Evolutionary conservation across 2,113 vertebrate species (phyloP), one percentile per base, ranked within the genome.

Genomic region (Amphilophus citrinellus): DNA sequence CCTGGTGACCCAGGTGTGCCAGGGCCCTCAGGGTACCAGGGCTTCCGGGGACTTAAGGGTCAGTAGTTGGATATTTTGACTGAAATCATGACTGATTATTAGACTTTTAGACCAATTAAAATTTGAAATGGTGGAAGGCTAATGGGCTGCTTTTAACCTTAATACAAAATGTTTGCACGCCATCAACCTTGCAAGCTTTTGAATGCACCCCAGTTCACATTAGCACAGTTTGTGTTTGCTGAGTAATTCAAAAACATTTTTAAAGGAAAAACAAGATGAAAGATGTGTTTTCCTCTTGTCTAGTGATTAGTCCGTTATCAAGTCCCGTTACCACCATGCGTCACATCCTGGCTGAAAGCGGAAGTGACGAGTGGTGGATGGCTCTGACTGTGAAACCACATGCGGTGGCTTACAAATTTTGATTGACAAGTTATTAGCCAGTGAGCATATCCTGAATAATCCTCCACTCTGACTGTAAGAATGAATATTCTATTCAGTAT

Each of bases 41-140:
- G 95, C 13, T 24, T 58, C n/a, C 3, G 2, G 2, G 95, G 95
- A 4, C 3, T 37, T 20, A 95, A 92, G 94, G 95, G 95, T 96
- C 53, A 79, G 85, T 76, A 2, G n/a, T 30, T 68, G 18, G 17
- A 22, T 3, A 30, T 24, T 6, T 1, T 56, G 9, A 30, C 22
- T 53, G 6, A 30, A 71, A 50, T 13, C 1, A 5, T 15, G 0
- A 47, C 44, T 71, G 42, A 32, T 42, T 50, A 7, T 18, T 53
- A 7, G 50, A 53, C 17, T 53, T 53, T n/a, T 4, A n/a, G 20
- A 57, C 7, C 3, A n/a, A n/a, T 9, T 57, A 10, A n/a, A 56
- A n/a, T 5, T 53, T 53, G 47, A 71, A 10, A 50, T 7, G 18
- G 7, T 56, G 18, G 17, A 50, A 71, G 15, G 10, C 5, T 11